These are phyloP conservation scores for Silurus aristotelis DNA, from an alignment of 2,797 vertebrate species.

Conservation along the genomic window DNA sequence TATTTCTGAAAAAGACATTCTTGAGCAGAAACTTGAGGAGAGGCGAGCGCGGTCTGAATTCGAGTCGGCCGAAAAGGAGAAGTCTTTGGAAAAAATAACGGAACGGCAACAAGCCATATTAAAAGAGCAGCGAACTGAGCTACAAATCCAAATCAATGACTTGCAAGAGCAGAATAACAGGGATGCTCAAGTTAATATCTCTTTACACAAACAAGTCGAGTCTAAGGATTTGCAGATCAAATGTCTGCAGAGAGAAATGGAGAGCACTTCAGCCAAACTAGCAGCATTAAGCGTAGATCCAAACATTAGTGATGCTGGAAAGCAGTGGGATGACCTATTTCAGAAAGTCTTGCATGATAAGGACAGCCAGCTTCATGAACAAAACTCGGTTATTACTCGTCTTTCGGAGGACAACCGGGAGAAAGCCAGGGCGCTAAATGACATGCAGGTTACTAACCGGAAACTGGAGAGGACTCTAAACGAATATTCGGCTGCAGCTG, in stretches of 20 bases:
- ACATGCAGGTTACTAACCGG: slow-evolving; percentile 67
- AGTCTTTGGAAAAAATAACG: slow-evolving; percentile 55
- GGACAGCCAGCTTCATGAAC: slow-evolving; percentile 79
- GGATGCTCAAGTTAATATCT: slow-evolving; percentile 58
- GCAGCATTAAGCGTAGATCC: slow-evolving; percentile 72
- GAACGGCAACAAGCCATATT: slow-evolving; percentile 65
- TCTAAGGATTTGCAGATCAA: slow-evolving; percentile 70
- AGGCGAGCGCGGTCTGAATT: slow-evolving; percentile 61
- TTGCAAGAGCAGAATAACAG: slow-evolving; percentile 68
- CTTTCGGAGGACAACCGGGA: slow-evolving; percentile 76
- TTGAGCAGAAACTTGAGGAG: slow-evolving; percentile 65
- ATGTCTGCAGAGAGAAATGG: slow-evolving; percentile 72
- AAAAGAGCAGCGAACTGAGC: slow-evolving; percentile 64
- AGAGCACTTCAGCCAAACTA: slow-evolving; percentile 72
- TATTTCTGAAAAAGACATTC: slow-evolving; percentile 69
- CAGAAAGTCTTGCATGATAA: slow-evolving; percentile 78
- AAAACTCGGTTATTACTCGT: slow-evolving; percentile 71
- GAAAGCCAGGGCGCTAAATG: slow-evolving; percentile 72
- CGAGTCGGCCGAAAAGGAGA: slow-evolving; percentile 58
- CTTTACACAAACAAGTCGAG: slow-evolving; percentile 68
- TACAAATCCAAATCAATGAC: slow-evolving; percentile 68
- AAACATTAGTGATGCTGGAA: slow-evolving; percentile 69
- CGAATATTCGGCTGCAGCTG: slow-evolving; percentile 73
- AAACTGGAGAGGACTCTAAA: slow-evolving; percentile 72
- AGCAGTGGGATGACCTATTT: slow-evolving; percentile 75